Evolutionary conservation across 2,113 vertebrate genomes (phyloP).

Genomic region (Colinus virginianus): DNA sequence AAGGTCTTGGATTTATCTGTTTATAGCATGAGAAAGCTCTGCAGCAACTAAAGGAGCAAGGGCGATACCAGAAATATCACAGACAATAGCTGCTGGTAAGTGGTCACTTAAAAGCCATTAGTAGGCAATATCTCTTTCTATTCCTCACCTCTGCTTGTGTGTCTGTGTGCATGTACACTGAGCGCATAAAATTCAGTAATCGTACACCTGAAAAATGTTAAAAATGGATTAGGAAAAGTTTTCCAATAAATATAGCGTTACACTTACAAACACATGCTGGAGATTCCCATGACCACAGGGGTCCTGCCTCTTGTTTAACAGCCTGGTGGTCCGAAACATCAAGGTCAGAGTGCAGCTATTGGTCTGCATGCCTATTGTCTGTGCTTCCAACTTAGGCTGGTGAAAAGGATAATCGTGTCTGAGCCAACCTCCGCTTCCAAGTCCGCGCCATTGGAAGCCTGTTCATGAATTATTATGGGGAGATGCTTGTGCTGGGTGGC

Average conservation of each 20-base stretch:
- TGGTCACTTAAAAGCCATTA: not conserved
- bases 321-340: constrained; percentile 55
- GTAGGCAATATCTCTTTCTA: not conserved
- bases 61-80: rapidly evolving
- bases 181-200: not conserved
- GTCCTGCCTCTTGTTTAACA: constrained; percentile 70
- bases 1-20: not conserved
- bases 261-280: constrained; percentile 2
- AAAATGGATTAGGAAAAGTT: not conserved
- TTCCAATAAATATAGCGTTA: not conserved
- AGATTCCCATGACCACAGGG: constrained; percentile 67
- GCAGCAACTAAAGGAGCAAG: not conserved
- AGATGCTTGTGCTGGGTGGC: constrained; percentile 25
- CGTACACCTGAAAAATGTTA: not conserved
- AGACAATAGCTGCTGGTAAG: not conserved
- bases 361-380: constrained; percentile 54
- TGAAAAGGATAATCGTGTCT: constrained; percentile 52
- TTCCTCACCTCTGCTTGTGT: rapidly evolving
- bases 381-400: constrained; percentile 5
- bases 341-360: constrained; percentile 70
- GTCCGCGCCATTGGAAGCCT: not conserved
- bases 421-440: not conserved
- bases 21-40: not conserved
- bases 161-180: rapidly evolving
- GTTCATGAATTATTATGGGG: constrained; percentile 52